These are phyloP conservation scores for Melanostoma scalare DNA, from an alignment of 2,888 invertebrate species.

Conservation along the genomic window DNA sequence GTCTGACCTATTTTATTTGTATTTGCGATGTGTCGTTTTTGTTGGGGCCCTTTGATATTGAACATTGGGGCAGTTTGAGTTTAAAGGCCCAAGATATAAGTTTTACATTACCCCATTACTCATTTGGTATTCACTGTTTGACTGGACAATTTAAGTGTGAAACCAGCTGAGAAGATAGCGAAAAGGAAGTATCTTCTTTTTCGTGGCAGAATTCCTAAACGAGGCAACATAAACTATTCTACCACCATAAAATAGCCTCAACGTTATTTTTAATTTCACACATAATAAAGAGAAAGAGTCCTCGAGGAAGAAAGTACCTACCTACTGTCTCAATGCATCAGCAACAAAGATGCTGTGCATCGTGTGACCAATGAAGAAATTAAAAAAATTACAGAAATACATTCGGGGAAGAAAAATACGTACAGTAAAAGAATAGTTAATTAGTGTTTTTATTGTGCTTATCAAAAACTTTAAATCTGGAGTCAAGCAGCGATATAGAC, in stretches of 20 bases:
- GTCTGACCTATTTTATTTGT: constrained; percentile 33
- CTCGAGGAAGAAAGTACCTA: constrained; percentile 17
- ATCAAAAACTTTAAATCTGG: no score
- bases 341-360: constrained; percentile 28
- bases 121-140: constrained; percentile 64
- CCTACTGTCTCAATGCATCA: constrained; percentile 25
- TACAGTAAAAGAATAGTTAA: not conserved
- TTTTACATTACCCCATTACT: constrained; percentile 2
- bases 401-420: constrained; percentile 9
- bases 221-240: constrained; percentile 40
- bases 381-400: not conserved
- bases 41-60: constrained; percentile 1
- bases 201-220: constrained; percentile 12
- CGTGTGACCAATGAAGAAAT: constrained; percentile 39
- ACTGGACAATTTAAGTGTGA: constrained; percentile 44
- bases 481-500: not conserved
- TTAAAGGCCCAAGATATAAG: constrained; percentile 1
- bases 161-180: constrained; percentile 56
- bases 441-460: no score
- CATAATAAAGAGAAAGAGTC: constrained; percentile 63
- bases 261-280: constrained; percentile 71
- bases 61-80: not conserved
- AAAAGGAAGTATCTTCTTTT: not conserved
- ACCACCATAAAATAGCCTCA: constrained; percentile 34
- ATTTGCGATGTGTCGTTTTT: constrained; percentile 50